Percentiles rank a stretch among this genome's conserved stretches.
These are phyloP conservation scores for Corynorhinus townsendii DNA, from an alignment of 2,113 vertebrate species.

Conservation along the genomic window DNA sequence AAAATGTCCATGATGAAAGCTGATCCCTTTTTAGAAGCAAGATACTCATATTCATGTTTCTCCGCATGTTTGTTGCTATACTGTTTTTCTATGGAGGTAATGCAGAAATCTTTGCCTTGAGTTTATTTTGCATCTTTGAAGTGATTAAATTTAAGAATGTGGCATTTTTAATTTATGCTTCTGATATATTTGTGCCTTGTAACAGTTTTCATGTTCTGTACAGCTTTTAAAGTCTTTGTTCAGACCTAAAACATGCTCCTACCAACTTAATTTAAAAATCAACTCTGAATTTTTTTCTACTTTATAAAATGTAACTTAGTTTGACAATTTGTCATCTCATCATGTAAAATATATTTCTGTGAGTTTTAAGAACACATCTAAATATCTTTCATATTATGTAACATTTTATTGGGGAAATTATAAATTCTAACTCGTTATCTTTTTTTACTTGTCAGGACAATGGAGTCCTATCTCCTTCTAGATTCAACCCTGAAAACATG, in stretches of 20 bases:
- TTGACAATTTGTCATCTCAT: neutral
- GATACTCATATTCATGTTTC: accelerated
- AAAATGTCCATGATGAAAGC: neutral
- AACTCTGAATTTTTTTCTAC: neutral
- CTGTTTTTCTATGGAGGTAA: neutral
- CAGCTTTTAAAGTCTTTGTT: neutral
- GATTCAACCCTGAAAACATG: accelerated
- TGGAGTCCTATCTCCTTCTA: neutral
- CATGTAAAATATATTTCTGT: neutral
- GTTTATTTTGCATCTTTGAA: neutral
- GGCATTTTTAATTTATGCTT: no score
- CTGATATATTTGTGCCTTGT: neutral
- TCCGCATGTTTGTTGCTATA: no score
- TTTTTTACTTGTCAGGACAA: neutral
- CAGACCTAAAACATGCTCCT: neutral
- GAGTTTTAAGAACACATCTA: neutral
- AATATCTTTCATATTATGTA: neutral
- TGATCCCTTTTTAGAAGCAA: neutral
- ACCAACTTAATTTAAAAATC: neutral
- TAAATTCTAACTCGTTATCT: neutral
- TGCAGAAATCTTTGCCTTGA: neutral
- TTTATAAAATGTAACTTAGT: neutral
- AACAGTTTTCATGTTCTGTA: neutral
- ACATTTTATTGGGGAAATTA: neutral
- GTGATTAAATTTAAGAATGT: neutral